These are phyloP conservation scores for Dastarcus helophoroides DNA, from an alignment of 2,888 invertebrate genomes.

Conservation along the genomic window DNA sequence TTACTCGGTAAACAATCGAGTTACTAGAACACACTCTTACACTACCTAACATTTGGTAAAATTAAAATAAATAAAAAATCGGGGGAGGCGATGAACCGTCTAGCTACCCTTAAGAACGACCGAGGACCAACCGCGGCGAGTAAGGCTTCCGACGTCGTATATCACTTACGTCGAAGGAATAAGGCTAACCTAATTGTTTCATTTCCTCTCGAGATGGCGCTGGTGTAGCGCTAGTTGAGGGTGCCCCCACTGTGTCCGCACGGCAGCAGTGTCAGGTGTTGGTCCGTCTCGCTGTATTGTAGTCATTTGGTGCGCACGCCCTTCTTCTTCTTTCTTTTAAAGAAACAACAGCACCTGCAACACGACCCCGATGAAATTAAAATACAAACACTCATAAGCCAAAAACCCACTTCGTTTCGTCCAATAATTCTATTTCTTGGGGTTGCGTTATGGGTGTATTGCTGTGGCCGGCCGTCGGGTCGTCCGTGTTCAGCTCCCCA, in stretches of 20 bases:
- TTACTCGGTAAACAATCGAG: conserved; percentile 21
- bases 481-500: conserved; percentile 89
- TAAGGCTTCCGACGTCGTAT: conserved; percentile 20
- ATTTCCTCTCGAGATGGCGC: too few relatives aligned
- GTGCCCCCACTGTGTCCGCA: conserved; percentile 38
- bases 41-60: conserved; percentile 31
- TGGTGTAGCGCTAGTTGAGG: conserved; percentile 13
- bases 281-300: conserved; percentile 39
- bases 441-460: conserved; percentile 92
- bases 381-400: conserved; percentile 30
- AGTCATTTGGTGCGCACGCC: conserved; percentile 38
- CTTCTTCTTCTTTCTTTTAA: conserved; percentile 99
- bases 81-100: conserved; percentile 10
- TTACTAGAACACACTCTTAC: conserved; percentile 27
- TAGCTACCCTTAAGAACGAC: conserved; percentile 13
- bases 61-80: conserved; percentile 15
- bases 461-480: conserved; percentile 93
- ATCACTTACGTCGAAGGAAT: too few relatives aligned
- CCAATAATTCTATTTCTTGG: conserved; percentile 88
- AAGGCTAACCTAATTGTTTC: too few relatives aligned
- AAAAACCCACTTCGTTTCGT: conserved; percentile 91
- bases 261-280: conserved; percentile 37
- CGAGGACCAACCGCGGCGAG: conserved; percentile 27
- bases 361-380: conserved; percentile 5
- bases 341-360: conserved; percentile 97